Evolutionary conservation across 2,113 vertebrate species (phyloP), one percentile per base, ranked within the genome.

Genomic region (Hipposideros armiger): DNA sequence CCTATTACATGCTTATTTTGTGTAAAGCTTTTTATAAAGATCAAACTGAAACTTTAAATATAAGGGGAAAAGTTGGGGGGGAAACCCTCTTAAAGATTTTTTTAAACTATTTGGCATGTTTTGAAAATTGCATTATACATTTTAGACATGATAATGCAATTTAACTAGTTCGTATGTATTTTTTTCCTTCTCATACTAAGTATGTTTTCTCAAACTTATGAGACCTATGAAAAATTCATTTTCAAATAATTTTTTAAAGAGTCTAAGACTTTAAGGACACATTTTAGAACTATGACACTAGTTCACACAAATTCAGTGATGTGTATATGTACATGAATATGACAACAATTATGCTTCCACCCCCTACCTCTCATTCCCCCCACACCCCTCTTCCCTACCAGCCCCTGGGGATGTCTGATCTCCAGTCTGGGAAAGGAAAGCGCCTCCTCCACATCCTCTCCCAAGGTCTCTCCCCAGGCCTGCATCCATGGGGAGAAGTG

Each of bases 371-470:
- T 40, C 76, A 40, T 15, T 80, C 52, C 2, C 30, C 22, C 19
- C 50, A 32, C 5, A 5, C 32, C 50, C 32, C 32, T 13, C 47
- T 52, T 32, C 45, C 13, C 52, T 32, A 81, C 13, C 20, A 11
- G 14, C 67, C 97, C 67, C 96, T 64, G 36, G 95, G 91, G 90
- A 97, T 66, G 56, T 95, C 95, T 96, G 82, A 47, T 54, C 67
- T 94, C n/a, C 24, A 95, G 91, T 82, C 93, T 97, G 93, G 93
- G 93, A 96, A 95, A 95, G 88, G n/a, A 78, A 94, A 67, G 83
- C 6, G 54, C 93, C 96, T 97, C 81, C 86, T 56, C 95, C 94
- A 94, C 95, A 95, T 95, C 91, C 93, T 97, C 96, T 97, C 96
- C 89, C 93, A 93, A 77, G 95, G 96, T 91, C 73, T 96, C 91